Evolutionary conservation across 2,888 invertebrate species (phyloP).

Genomic region (Dexiosoma caninum): DNA sequence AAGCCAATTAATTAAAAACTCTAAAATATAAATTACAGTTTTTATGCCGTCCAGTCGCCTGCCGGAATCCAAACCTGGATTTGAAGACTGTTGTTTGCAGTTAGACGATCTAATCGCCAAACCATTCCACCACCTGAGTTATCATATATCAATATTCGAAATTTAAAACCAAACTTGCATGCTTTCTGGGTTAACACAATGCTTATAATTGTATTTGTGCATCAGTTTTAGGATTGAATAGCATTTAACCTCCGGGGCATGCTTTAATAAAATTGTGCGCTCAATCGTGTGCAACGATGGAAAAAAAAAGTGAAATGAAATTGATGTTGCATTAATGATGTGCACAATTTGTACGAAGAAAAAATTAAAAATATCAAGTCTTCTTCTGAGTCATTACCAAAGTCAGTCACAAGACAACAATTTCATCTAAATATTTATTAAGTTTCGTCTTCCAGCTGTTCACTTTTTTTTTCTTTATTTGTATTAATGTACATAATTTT

Average conservation of each 20-base stretch:
- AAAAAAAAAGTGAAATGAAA: slow-evolving; percentile 74
- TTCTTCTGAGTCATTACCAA: neutral
- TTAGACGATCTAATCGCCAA: too few species aligned
- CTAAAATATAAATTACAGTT: too few species aligned
- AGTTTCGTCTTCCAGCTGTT: too few species aligned
- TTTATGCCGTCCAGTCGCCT: too few species aligned
- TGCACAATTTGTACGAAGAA: neutral
- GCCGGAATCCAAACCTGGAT: too few species aligned
- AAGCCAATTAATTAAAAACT: too few species aligned
- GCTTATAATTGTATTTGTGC: neutral
- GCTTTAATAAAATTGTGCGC: slow-evolving; percentile 75
- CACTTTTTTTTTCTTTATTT: too few species aligned
- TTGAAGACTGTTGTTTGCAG: too few species aligned
- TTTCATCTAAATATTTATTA: too few species aligned
- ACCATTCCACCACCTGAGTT: too few species aligned
- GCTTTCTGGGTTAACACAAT: neutral
- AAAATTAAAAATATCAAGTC: too few species aligned
- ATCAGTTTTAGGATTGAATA: neutral
- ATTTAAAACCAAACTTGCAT: neutral
- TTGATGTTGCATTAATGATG: slow-evolving; percentile 68
- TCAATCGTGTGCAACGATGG: slow-evolving; percentile 75
- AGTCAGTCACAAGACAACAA: neutral
- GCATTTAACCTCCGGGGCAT: slow-evolving; percentile 61
- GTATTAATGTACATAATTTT: too few species aligned
- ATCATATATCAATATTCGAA: neutral